Evolutionary conservation across 2,888 invertebrate genomes (phyloP).

Genomic region (Onthophagus sagittarius): DNA sequence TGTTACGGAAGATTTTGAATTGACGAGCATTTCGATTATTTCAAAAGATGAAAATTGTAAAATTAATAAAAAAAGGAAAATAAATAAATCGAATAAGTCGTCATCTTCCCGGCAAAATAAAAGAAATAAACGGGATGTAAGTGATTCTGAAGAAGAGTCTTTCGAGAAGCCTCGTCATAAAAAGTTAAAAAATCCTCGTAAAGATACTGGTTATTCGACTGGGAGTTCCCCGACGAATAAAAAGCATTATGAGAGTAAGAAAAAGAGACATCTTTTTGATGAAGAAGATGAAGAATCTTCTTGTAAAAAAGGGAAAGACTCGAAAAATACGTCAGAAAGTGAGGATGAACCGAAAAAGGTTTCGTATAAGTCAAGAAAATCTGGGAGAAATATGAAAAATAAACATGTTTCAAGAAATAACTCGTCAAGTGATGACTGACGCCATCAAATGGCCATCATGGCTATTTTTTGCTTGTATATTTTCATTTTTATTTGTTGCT

Average conservation of each 20-base stretch:
- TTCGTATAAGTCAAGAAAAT: constrained; percentile 32
- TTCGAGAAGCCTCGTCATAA: constrained; percentile 27
- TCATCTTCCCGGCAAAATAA: constrained; percentile 39
- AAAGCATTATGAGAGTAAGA: constrained; percentile 11
- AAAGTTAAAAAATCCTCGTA: constrained; percentile 44
- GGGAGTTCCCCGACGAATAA: constrained; percentile 59
- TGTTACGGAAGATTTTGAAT: constrained; percentile 39
- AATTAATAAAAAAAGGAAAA: constrained; percentile 24
- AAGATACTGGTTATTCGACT: constrained; percentile 68
- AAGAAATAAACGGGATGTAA: constrained; percentile 47
- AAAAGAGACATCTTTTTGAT: not conserved
- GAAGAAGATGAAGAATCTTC: constrained; percentile 17
- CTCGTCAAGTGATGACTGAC: constrained; percentile 50
- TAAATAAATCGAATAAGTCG: constrained; percentile 37
- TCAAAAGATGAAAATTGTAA: constrained; percentile 42
- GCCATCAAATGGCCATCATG: constrained; percentile 55
- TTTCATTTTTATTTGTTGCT: constrained; percentile 54
- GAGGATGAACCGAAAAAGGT: constrained; percentile 33
- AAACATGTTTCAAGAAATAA: constrained; percentile 36
- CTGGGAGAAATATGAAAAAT: constrained; percentile 33
- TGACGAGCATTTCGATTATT: constrained; percentile 55
- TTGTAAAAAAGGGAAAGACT: constrained; percentile 22
- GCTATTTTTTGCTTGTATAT: constrained; percentile 55
- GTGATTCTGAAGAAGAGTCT: constrained; percentile 34
- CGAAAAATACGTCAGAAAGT: constrained; percentile 29